Evolutionary conservation across 2,888 invertebrate species (phyloP).

Genomic region (Ophion obscuratus): DNA sequence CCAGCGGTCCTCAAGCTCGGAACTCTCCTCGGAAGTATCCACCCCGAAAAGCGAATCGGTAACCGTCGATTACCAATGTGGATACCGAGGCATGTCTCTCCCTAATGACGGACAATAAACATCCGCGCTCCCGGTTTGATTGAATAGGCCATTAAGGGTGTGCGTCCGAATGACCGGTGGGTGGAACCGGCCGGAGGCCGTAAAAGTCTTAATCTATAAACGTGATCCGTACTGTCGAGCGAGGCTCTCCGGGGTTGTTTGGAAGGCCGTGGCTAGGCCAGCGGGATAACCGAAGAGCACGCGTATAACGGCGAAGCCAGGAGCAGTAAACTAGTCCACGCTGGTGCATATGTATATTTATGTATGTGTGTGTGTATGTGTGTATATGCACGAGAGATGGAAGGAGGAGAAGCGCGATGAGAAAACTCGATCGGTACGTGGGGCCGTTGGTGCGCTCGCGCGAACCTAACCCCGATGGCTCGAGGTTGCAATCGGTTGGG

Average conservation of each 20-base stretch:
- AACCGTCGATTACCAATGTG: no score
- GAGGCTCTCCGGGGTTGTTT: conserved; percentile 1
- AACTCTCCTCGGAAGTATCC: no score
- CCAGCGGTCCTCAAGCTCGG: no score
- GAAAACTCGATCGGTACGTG: conserved; percentile 22
- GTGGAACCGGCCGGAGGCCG: conserved; percentile 22
- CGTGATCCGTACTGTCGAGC: conserved; percentile 15
- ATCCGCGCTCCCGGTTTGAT: not conserved
- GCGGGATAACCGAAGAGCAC: conserved; percentile 15
- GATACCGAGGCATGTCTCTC: no score
- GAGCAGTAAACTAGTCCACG: conserved; percentile 7
- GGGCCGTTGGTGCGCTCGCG: conserved; percentile 23
- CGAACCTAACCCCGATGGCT: conserved; percentile 43
- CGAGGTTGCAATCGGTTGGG: conserved; percentile 5
- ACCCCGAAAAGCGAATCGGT: no score
- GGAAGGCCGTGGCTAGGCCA: conserved; percentile 4
- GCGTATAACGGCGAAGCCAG: conserved; percentile 20
- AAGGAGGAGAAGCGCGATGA: not conserved
- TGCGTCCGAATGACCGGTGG: not conserved
- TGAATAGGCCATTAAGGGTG: conserved; percentile 12
- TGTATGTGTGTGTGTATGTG: not conserved
- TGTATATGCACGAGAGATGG: not conserved
- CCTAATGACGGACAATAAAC: conserved; percentile 6
- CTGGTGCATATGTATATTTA: not conserved
- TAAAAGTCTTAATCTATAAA: conserved; percentile 46